Evolutionary conservation across 2,797 vertebrate species (phyloP).

Genomic region (Lepus oiostolus): DNA sequence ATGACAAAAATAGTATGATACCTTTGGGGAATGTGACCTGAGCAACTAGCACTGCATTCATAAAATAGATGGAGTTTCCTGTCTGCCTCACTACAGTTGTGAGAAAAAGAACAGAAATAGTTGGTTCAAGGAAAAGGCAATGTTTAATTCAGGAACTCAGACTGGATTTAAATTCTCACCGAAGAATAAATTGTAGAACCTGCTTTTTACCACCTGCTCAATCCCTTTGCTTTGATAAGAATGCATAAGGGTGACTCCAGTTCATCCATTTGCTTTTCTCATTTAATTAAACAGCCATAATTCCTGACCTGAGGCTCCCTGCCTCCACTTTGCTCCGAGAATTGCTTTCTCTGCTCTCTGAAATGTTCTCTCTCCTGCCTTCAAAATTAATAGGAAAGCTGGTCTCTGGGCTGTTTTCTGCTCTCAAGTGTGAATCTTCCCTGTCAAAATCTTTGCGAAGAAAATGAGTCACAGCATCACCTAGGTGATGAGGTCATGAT

Average conservation of each 20-base stretch:
- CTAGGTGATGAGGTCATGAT: slow-evolving; percentile 40
- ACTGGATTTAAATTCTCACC: slow-evolving; percentile 46
- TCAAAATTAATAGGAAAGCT: slow-evolving; percentile 63
- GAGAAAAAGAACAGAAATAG: not conserved
- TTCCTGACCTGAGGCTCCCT: not conserved
- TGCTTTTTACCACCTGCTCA: slow-evolving; percentile 16
- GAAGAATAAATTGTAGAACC: not conserved
- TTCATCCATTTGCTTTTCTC: slow-evolving; percentile 38
- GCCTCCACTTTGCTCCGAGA: not conserved
- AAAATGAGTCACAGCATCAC: slow-evolving; percentile 60
- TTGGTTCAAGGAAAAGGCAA: slow-evolving; percentile 44
- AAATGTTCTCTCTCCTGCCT: slow-evolving; percentile 55
- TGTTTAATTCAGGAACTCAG: slow-evolving; percentile 44
- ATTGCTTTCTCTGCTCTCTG: not conserved
- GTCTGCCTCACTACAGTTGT: not conserved
- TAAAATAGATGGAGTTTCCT: not conserved
- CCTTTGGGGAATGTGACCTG: not conserved
- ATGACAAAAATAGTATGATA: not conserved
- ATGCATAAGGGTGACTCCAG: not conserved
- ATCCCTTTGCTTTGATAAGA: slow-evolving; percentile 34
- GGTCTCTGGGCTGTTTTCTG: not conserved
- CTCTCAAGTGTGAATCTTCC: slow-evolving; percentile 69
- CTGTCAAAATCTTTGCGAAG: slow-evolving; percentile 59
- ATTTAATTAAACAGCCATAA: slow-evolving; percentile 40
- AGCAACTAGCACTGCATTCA: not conserved